A percentile compares a stretch with the other conserved stretches of the same genome.
Evolutionary conservation across 2,888 invertebrate genomes (phyloP).

Genomic region (Drosophila pullipes): DNA sequence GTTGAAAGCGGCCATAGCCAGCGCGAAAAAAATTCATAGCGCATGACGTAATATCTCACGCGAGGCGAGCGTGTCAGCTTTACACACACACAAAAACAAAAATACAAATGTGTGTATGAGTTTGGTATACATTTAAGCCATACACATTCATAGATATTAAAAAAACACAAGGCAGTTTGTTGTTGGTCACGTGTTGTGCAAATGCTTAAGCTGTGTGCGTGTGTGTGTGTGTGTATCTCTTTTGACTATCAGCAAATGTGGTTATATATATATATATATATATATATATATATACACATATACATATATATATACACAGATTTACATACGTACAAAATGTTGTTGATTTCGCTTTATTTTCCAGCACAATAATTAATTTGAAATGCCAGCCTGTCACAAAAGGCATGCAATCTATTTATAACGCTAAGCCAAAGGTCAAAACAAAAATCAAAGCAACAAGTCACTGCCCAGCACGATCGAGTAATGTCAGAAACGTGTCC

Average conservation of each 20-base stretch:
- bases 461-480: conserved; percentile 55
- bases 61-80: conserved; percentile 83
- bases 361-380: conserved; percentile 68
- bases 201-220: conserved; percentile 60
- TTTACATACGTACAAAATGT: conserved; percentile 3
- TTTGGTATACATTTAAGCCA: conserved; percentile 5
- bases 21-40: conserved; percentile 77
- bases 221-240: conserved; percentile 8
- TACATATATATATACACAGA: not conserved
- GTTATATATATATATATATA: conserved; percentile 8
- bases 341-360: conserved; percentile 51
- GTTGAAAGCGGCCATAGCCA: conserved; percentile 66
- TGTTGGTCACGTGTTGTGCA: conserved; percentile 82
- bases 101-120: not conserved
- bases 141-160: conserved; percentile 17
- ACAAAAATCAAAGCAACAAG: conserved; percentile 57
- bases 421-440: conserved; percentile 66
- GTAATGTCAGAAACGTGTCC: conserved; percentile 69
- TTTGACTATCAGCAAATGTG: conserved; percentile 32
- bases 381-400: conserved; percentile 52
- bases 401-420: conserved; percentile 64
- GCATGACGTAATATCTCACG: conserved; percentile 85
- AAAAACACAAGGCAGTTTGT: conserved; percentile 63
- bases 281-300: conserved; percentile 1
- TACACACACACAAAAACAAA: conserved; percentile 14